Base-by-base conservation (phyloP, 2,888 invertebrate species). In the Prenolepis imparis region DNA sequence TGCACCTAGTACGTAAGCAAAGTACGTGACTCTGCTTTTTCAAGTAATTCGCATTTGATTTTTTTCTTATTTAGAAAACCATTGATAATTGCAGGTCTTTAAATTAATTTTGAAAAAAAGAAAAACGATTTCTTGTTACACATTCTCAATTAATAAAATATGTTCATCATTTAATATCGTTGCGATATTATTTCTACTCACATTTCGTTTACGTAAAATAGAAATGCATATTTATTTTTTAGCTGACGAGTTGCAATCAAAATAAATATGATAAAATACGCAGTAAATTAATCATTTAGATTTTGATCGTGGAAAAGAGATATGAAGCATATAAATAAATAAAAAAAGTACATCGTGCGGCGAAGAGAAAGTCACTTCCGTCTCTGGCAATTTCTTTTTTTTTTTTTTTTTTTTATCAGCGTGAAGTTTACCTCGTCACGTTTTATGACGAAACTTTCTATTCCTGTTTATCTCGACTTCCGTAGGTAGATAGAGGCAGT, bases 141-240 rank as follows among this genome's bases (percentile, higher is more conserved):
- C 18, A 75, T 74, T 44, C 32, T 9, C 18, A 48, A 36, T 75
- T 15, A 32, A 1, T 36, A 75, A 32, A 63, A 63, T 44, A 28
- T 63, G 15, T 32, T 74, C 3, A 8, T n/a, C 4, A 39, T 44
- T 57, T 5, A 9, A 41, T 24, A 48, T 44, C 12, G 18, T 12
- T 28, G 8, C 32, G 5, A 44, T 32, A 36, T 64, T 74, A 74
- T 48, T 48, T 12, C 21, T 24, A 28, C n/a, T 32, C 32, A 6
- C 3, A 15, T 48, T 48, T 32, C 3, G 4, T 48, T 66, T 15
- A 15, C 15, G 11, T 75, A 36, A 64, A 39, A 55, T 18, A 39
- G n/a, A 77, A 68, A 67, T 15, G n/a, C 8, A 32, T 75, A 55
- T 75, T 77, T 55, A 68, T 77, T 77, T 77, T 77, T 74, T 67